phyloP scores from a whole-genome alignment of 2,113 vertebrate genomes.

The Oriolus oriolus region DNA sequence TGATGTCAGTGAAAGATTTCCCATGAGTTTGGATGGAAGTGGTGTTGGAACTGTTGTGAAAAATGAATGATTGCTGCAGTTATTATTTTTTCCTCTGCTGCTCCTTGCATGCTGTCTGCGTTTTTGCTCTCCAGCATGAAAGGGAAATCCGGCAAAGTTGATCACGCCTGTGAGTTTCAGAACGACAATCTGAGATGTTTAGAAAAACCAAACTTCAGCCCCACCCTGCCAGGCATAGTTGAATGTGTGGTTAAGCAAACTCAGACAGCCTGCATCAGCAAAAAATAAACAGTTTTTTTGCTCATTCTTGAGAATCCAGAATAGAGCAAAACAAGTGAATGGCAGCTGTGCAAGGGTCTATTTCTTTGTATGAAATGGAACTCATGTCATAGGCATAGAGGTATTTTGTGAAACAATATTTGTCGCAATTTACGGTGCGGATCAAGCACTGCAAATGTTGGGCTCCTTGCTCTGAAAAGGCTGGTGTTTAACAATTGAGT shows the following conservation, averaged over 20 bases:
- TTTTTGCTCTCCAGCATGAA: not conserved
- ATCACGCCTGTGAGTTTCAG: conserved; percentile 29
- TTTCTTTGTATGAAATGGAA: not conserved
- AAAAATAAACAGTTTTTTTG: not conserved
- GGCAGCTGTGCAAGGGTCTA: not conserved
- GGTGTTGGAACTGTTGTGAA: not conserved
- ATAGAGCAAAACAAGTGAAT: not conserved
- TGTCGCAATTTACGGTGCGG: not conserved
- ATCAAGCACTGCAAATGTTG: not conserved
- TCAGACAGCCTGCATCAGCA: not conserved
- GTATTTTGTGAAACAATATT: not conserved
- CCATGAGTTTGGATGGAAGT: not conserved
- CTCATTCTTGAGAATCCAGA: not conserved
- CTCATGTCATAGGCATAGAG: not conserved
- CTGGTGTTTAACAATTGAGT: not conserved
- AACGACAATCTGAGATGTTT: conserved; percentile 17
- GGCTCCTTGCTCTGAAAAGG: not conserved
- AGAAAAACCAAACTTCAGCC: conserved; percentile 21
- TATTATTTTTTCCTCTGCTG: not conserved
- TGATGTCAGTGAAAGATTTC: not conserved
- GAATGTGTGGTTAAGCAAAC: not conserved
- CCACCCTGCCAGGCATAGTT: conserved; percentile 12
- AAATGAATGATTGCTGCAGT: not conserved
- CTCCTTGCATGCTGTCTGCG: not conserved
- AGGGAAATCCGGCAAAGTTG: conserved; percentile 50